Evolutionary conservation across 2,113 vertebrate species (phyloP).

Genomic region (Pseudopipra pipra): DNA sequence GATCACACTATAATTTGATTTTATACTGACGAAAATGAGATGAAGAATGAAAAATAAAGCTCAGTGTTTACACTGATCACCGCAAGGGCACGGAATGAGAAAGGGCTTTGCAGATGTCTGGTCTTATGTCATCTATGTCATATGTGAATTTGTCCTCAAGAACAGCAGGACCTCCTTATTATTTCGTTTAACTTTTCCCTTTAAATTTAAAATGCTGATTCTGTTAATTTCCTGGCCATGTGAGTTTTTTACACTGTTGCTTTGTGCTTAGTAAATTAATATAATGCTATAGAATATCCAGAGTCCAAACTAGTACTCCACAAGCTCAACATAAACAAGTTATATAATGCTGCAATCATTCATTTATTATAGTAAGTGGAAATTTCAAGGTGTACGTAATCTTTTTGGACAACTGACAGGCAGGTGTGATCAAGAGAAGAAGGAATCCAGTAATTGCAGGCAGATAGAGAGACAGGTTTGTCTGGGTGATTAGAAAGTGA

Average conservation of each 20-base stretch:
- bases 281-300: background rate
- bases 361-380: constrained; percentile 49
- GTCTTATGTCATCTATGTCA: background rate
- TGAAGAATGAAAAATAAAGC: constrained; percentile 13
- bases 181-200: background rate
- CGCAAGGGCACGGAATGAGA: background rate
- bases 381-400: constrained; percentile 39
- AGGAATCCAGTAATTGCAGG: constrained; percentile 26
- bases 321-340: constrained; percentile 55
- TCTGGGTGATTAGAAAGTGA: constrained; percentile 24
- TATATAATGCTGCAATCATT: constrained; percentile 54
- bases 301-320: background rate
- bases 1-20: background rate
- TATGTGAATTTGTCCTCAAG: background rate
- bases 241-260: background rate
- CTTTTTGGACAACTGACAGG: constrained; percentile 61
- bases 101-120: background rate
- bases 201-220: background rate
- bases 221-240: background rate
- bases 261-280: constrained; percentile 1
- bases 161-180: background rate
- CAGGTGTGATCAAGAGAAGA: constrained; percentile 55
- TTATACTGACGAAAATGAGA: background rate
- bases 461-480: constrained; percentile 56
- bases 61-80: background rate